These are phyloP conservation scores for Oreotrochilus melanogaster DNA, from an alignment of 2,113 vertebrate genomes.

Conservation along the genomic window DNA sequence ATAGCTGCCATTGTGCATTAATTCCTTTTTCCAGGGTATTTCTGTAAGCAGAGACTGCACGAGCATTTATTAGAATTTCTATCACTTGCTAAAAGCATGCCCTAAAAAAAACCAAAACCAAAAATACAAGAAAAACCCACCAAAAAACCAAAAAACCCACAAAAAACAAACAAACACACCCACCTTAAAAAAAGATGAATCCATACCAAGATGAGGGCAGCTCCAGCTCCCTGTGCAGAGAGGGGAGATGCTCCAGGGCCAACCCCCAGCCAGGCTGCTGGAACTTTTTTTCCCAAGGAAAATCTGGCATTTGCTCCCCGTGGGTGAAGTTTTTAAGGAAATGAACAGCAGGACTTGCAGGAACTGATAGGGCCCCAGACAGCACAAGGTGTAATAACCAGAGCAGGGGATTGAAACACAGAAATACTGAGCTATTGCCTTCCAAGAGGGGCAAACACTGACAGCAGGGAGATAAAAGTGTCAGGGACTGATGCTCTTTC, in stretches of 20 bases:
- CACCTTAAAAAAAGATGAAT: too few species aligned
- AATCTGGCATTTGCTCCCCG: fast-evolving
- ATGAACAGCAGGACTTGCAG: too few species aligned
- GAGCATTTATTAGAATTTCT: conserved; percentile 20
- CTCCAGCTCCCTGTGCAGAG: too few species aligned
- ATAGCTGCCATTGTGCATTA: neutral
- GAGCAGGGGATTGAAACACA: neutral
- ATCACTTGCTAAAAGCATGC: neutral
- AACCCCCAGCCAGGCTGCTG: neutral
- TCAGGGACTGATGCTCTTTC: neutral
- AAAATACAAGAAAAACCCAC: too few species aligned
- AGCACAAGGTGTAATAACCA: neutral
- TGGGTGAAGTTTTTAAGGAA: fast-evolving
- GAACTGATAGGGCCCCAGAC: neutral
- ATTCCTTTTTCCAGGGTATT: conserved; percentile 38
- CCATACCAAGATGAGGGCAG: too few species aligned
- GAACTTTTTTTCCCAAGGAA: neutral
- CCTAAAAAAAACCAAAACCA: neutral
- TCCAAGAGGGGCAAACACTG: neutral
- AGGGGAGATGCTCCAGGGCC: neutral
- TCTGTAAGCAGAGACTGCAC: conserved; percentile 25
- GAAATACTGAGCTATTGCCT: neutral
- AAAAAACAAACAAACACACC: too few species aligned
- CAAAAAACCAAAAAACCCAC: too few species aligned
- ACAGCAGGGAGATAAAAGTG: neutral